phyloP scores from a whole-genome alignment of 2,797 vertebrate genomes.

The Chromobotia macracanthus region DNA sequence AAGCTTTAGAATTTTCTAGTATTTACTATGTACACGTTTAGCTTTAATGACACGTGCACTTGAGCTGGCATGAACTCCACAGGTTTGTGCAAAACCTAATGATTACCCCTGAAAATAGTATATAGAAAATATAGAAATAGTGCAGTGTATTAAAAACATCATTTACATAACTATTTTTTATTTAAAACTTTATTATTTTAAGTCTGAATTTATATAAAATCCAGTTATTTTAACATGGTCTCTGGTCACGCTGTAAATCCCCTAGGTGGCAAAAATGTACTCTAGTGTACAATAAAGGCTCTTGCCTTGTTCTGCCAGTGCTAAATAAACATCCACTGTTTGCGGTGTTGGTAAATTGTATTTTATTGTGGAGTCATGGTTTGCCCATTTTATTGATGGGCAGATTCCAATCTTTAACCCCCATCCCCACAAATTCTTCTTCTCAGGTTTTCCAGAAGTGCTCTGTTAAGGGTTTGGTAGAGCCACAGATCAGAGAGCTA shows the following conservation, averaged over 20 bases:
- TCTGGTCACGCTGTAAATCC: background rate
- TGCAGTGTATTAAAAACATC: too few species aligned
- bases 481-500: conserved; percentile 91
- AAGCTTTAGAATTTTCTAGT: background rate
- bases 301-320: background rate
- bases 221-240: too few species aligned
- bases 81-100: too few species aligned
- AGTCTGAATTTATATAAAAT: too few species aligned
- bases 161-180: too few species aligned
- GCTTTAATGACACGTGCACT: background rate
- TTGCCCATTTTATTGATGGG: conserved; percentile 52
- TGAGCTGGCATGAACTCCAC: too few species aligned
- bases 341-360: background rate
- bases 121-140: background rate
- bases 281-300: background rate
- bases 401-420: conserved; percentile 54
- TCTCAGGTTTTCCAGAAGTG: conserved; percentile 98
- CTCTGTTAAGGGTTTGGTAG: conserved; percentile 88
- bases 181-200: too few species aligned
- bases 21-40: background rate
- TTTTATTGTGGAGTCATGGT: background rate
- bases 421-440: conserved; percentile 73
- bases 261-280: background rate
- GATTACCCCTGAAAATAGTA: background rate
- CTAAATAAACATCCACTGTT: background rate